Base-by-base conservation (phyloP, 2,888 invertebrate genomes). In the Leptothorax acervorum region DNA sequence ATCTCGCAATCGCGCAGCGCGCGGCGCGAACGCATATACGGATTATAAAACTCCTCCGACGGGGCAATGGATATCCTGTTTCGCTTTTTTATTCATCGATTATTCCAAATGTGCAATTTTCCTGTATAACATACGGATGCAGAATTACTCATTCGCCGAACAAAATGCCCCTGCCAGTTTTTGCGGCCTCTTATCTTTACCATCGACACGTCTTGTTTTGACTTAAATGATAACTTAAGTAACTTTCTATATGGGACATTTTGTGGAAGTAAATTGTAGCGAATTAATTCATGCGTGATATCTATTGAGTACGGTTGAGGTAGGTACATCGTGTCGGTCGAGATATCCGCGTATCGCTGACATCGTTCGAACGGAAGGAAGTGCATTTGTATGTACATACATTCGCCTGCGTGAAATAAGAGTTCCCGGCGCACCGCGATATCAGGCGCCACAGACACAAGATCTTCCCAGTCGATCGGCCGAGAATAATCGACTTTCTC, bases 401-500 rank as follows among this genome's bases (percentile, higher is more conserved):
- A 60, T 71, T 75, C 63, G 62, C 28, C 35, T 53, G 45, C 55
- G 12, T 51, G 55, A 68, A 62, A 12, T 39, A 45, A 42, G 8
- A 75, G 8, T 73, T 79, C 45, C 74, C 79, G 71, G 23, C 12
- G 31, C 28, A 12, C 28, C 57, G 82, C 73, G 60, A 78, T 85
- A 85, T 86, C 81, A 42, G 55, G 23, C 65, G 42, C 78, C 51
- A 60, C 45, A 62, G 76, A 83, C 84, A 71, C 66, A 42, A 68
- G 71, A 65, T 86, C 90, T 86, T 88, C 88, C 86, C 73, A 83
- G 57, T 73, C 74, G 78, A 83, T 84, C 79, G 60, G 45, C 55
- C 15, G 15, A 53, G 23, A 79, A 68, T 82, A 83, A 85, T 87
- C 39, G 35, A 89, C 89, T 89, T 89, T 89, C 89, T 90, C 89